Conservation (phyloP, 2,113 vertebrate genomes). For the Charadrius vociferus region DNA sequence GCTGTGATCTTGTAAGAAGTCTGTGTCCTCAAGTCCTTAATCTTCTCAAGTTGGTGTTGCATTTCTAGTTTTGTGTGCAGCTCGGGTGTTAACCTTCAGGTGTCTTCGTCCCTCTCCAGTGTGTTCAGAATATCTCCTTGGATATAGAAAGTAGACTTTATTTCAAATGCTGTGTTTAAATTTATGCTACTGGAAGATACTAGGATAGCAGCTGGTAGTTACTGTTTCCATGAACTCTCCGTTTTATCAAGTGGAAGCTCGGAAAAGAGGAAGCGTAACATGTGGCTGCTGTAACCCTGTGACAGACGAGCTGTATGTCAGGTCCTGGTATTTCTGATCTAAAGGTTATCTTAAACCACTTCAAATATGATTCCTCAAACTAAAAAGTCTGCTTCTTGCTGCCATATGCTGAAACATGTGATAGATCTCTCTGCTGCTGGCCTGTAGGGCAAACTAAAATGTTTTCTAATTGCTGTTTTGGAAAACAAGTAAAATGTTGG, state of each 20-base stretch:
- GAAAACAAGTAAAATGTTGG: not conserved
- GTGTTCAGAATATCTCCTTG: not conserved
- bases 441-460: not conserved
- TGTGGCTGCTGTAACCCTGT: not conserved
- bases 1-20: not conserved
- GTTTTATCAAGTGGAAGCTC: not conserved
- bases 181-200: not conserved
- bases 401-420: not conserved
- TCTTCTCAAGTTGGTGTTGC: not conserved
- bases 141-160: not conserved
- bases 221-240: not conserved
- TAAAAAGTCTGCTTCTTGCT: not conserved
- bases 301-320: not conserved
- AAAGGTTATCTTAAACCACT: not conserved
- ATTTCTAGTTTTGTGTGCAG: not conserved
- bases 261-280: not conserved
- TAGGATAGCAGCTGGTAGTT: not conserved
- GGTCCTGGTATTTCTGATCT: not conserved
- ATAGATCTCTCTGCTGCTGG: not conserved
- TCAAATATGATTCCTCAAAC: not conserved
- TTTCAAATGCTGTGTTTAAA: not conserved
- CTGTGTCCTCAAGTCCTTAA: not conserved
- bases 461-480: not conserved
- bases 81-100: not conserved
- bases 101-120: not conserved